Percentiles rank a stretch among this genome's conserved stretches.
Evolutionary conservation across 2,113 vertebrate species (phyloP).

Genomic region (Sarotherodon lohbergeri): DNA sequence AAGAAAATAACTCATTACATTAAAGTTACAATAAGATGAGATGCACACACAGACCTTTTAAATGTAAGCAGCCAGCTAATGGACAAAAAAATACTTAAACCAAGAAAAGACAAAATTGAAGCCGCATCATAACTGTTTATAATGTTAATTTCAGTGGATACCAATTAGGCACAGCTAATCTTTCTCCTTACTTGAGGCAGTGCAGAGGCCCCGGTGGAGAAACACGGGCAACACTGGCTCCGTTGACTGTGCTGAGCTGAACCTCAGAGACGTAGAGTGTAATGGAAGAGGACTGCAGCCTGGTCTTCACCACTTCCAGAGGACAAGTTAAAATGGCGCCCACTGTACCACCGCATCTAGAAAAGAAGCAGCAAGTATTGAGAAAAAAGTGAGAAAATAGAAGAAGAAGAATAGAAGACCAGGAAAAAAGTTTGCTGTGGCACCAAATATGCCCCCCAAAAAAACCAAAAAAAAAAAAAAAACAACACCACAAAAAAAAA

Average conservation of each 20-base stretch:
- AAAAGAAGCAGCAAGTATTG: not conserved
- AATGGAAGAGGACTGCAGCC: constrained; percentile 92
- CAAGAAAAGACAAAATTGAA: not conserved
- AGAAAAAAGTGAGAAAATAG: not conserved
- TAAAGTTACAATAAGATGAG: not conserved
- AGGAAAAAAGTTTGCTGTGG: not conserved
- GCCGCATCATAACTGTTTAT: not conserved
- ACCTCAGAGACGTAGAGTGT: constrained; percentile 93
- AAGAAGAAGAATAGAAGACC: not conserved
- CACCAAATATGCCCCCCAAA: too few relatives aligned
- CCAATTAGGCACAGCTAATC: not conserved
- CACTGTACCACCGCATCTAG: constrained; percentile 95
- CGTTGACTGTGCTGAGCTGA: constrained; percentile 87
- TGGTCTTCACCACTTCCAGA: constrained; percentile 97
- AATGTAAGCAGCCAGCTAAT: not conserved
- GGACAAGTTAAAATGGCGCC: constrained; percentile 98
- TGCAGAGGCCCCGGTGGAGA: constrained; percentile 93
- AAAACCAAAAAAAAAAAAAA: not conserved
- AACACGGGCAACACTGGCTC: constrained; percentile 83
- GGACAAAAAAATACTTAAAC: not conserved
- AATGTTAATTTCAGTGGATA: not conserved
- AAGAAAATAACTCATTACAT: not conserved
- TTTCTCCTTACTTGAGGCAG: constrained; percentile 87
- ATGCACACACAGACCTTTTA: not conserved
- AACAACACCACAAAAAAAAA: too few relatives aligned